Evolutionary conservation across 2,113 vertebrate species (phyloP).

Genomic region (Mobula hypostoma): DNA sequence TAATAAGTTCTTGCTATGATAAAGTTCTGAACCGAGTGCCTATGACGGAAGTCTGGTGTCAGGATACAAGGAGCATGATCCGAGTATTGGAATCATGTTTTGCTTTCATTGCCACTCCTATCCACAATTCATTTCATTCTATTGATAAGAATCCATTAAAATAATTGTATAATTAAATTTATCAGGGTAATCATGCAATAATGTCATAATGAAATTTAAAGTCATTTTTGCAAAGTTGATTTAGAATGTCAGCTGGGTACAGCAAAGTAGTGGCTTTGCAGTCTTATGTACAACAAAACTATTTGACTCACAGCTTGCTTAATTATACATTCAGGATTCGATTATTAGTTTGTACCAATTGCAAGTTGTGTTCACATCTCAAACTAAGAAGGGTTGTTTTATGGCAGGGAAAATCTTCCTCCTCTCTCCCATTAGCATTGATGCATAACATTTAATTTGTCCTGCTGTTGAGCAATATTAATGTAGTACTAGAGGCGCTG

Average conservation of each 20-base stretch:
- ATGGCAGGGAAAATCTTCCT: background rate
- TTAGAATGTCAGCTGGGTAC: background rate
- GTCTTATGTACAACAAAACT: background rate
- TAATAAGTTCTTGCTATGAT: too few species aligned
- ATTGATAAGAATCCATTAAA: background rate
- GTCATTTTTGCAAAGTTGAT: background rate
- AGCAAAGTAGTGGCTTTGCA: background rate
- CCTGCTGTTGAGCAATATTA: background rate
- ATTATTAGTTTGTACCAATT: background rate
- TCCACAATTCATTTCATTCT: background rate
- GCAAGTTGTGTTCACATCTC: background rate
- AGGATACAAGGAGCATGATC: too few species aligned
- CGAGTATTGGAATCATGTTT: background rate
- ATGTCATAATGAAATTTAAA: background rate
- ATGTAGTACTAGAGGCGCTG: background rate
- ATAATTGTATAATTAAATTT: background rate
- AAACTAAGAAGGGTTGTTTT: background rate
- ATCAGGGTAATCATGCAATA: background rate
- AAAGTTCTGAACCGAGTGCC: too few species aligned
- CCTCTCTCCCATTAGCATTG: background rate
- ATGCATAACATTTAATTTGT: background rate
- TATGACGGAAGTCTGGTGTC: too few species aligned
- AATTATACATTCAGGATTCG: conserved; percentile 9
- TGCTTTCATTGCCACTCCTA: background rate
- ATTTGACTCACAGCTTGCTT: background rate